phyloP scores from a whole-genome alignment of 2,113 vertebrate species.

The Leucopsar rothschildi region DNA sequence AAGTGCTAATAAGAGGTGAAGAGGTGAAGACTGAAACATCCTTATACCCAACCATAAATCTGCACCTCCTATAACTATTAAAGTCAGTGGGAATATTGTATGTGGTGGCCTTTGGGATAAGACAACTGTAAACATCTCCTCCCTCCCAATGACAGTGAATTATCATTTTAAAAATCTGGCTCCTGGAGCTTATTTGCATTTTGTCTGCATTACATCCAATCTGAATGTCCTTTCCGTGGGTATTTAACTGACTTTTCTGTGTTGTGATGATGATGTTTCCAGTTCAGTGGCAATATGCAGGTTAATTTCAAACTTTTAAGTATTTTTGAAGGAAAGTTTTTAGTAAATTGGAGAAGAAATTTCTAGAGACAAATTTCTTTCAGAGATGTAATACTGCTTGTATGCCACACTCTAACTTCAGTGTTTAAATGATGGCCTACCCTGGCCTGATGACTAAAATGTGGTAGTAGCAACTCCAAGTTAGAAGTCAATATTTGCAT shows the following conservation, averaged over 20 bases:
- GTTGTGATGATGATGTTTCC: neutral
- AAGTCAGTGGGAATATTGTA: conserved; percentile 30
- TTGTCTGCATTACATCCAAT: neutral
- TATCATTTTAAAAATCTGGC: neutral
- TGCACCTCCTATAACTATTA: conserved; percentile 18
- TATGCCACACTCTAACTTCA: neutral
- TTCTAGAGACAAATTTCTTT: neutral
- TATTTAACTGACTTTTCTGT: neutral
- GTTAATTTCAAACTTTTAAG: neutral
- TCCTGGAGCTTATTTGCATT: neutral
- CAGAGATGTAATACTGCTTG: neutral
- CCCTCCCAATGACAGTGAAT: neutral
- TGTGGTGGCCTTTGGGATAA: conserved; percentile 8
- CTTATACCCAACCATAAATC: conserved; percentile 40
- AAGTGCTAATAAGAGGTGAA: conserved; percentile 62
- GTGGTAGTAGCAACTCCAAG: neutral
- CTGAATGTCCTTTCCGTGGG: neutral
- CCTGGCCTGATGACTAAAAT: neutral
- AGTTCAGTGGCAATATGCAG: neutral
- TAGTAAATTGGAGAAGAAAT: neutral
- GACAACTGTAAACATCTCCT: neutral
- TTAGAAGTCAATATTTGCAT: neutral
- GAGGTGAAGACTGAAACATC: conserved; percentile 42
- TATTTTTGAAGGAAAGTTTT: neutral
- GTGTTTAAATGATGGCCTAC: neutral